Conservation (phyloP, 2,113 vertebrate species). For the Ptychochromis oligacanthus region DNA sequence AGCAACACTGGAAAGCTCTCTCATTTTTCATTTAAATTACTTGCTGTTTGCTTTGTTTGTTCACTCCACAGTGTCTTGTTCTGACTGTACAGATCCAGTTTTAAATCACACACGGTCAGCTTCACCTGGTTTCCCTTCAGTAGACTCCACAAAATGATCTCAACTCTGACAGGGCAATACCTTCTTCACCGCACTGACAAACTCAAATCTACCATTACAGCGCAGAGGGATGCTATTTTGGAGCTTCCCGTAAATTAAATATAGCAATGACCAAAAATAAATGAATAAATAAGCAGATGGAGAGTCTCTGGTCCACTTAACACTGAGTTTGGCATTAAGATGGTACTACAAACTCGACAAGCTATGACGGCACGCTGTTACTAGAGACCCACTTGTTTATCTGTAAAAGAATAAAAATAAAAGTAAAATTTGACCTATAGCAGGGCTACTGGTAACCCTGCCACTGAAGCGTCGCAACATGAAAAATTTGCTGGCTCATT, state of each 20-base stretch:
- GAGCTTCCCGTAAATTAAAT: not conserved
- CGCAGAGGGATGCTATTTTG: not conserved
- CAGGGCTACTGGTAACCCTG: too few relatives aligned
- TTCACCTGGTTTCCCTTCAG: not conserved
- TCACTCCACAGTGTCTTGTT: not conserved
- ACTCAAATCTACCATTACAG: too few relatives aligned
- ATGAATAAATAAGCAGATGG: not conserved
- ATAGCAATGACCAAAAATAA: not conserved
- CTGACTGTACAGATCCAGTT: not conserved
- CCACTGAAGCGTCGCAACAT: too few relatives aligned
- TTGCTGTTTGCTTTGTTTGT: not conserved
- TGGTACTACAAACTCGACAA: not conserved
- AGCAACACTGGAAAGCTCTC: not conserved
- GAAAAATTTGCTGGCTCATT: too few relatives aligned
- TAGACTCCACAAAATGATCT: not conserved
- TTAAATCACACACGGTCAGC: not conserved
- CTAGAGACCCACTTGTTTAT: not conserved
- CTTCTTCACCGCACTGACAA: not conserved
- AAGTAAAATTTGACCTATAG: too few relatives aligned
- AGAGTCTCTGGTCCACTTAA: not conserved
- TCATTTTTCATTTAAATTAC: rapidly evolving
- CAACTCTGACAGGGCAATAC: rapidly evolving
- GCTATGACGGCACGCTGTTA: not conserved
- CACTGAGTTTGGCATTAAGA: not conserved
- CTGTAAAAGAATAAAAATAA: too few relatives aligned